Base-by-base conservation (phyloP, 2,888 invertebrate genomes). In the Heliconius sara region DNA sequence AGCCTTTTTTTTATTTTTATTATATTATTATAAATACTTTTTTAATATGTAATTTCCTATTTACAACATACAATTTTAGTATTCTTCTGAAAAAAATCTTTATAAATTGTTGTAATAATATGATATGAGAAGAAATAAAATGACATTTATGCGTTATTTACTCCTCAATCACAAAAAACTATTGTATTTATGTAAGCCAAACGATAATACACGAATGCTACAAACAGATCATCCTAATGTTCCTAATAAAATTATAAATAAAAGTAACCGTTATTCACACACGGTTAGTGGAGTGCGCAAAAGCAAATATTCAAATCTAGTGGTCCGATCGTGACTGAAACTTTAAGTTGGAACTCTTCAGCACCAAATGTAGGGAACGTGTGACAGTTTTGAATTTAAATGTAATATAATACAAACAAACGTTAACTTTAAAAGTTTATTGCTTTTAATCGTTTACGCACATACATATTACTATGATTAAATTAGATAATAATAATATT, bases 291-390 rank as follows among this genome's bases (percentile, higher is more conserved):
- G 78, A 79, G 77, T 79, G 80, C 68, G 68, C 70, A 43, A 43
- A 43, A 43, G 43, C 77, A 80, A 76, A 80, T 80, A 82, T 78
- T 80, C 76, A 75, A 80, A 83, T 47, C 77, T 78, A 71, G 78
- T 83, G 70, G 76, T 76, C 78, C 60, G 78, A 77, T 72, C 80
- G 83, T 67, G 81, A 82, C 78, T 79, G 80, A 79, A 78, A 76
- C 76, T 78, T 80, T 78, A 79, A 79, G 72, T 82, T 76, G 52
- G 65, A 68, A 25, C 57, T 39, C 34, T 66, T 67, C 25, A 76
- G 66, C 30, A n/a, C 67, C 67, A 39, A 74, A 80, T 65, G 70
- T 47, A 65, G 39, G 60, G 34, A 73, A 71, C 60, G 57, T 77
- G 25, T n/a, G 25, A 47, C 3, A 68, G 72, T 67, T 76, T 78